Evolutionary conservation across 35 echinoderm and acorn worm species (phyloP).

Genomic region (Ophiothrix spiculata): DNA sequence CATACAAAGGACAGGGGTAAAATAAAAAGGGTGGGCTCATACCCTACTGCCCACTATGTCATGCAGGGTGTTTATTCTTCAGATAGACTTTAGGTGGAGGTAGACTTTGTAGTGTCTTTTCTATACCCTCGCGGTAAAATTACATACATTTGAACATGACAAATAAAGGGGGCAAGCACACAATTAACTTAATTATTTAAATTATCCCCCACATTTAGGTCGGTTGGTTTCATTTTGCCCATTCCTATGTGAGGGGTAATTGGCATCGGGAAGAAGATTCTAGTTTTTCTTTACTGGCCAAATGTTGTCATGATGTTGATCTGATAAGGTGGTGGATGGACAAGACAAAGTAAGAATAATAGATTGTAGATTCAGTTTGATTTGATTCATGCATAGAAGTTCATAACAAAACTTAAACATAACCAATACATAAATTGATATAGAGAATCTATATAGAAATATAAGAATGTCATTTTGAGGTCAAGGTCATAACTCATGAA

Average conservation of each 20-base stretch:
- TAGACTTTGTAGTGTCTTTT: no score
- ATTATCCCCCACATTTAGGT: constrained; percentile 34
- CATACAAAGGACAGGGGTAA: no score
- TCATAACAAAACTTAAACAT: neutral
- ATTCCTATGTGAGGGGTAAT: constrained; percentile 90
- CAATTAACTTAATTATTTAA: no score
- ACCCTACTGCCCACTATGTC: no score
- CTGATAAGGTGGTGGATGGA: constrained; percentile 92
- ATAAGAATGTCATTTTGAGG: neutral
- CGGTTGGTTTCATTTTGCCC: constrained; percentile 84
- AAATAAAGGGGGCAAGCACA: no score
- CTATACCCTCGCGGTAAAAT: no score
- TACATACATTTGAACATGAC: no score
- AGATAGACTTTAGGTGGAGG: no score
- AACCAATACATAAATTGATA: neutral
- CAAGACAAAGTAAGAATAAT: constrained; percentile 49
- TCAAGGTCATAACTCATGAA: no score
- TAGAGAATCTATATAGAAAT: neutral
- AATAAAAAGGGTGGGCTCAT: no score
- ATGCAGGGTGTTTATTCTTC: no score
- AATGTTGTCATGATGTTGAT: constrained; percentile 97
- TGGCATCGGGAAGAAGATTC: constrained; percentile 72
- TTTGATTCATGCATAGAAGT: neutral
- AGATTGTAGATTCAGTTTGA: neutral
- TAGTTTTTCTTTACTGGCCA: constrained; percentile 81